Percentiles rank a stretch among this genome's conserved stretches.
Conservation (phyloP, 2,888 invertebrate species). For the Xanthia icteritia region DNA sequence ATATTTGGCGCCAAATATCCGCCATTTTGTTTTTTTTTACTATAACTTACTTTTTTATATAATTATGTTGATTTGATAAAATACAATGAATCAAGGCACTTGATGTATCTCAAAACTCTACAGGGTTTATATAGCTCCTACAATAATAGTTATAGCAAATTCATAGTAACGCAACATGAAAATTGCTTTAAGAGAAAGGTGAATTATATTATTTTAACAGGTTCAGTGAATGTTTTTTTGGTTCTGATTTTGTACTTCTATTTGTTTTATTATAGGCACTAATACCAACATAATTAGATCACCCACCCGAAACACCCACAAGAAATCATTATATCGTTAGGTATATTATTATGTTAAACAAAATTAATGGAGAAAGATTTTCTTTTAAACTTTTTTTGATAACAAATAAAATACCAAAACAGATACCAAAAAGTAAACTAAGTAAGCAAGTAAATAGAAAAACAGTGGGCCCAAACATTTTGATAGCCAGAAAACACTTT, state of each 20-base stretch:
- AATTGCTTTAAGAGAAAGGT: not conserved
- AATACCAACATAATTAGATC: not conserved
- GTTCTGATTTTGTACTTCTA: not conserved
- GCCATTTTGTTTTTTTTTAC: too few species aligned
- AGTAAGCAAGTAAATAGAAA: not conserved
- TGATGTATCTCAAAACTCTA: too few species aligned
- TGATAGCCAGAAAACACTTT: not conserved
- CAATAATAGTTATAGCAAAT: constrained; percentile 16
- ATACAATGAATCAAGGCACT: not conserved
- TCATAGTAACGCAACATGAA: not conserved
- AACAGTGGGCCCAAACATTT: not conserved
- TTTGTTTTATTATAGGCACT: not conserved
- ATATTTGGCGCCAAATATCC: too few species aligned
- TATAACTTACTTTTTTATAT: too few species aligned
- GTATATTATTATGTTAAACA: not conserved
- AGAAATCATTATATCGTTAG: not conserved
- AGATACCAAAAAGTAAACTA: not conserved
- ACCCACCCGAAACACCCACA: too few species aligned
- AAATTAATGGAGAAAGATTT: not conserved
- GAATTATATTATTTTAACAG: not conserved
- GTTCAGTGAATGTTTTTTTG: not conserved
- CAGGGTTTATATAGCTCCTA: constrained; percentile 6
- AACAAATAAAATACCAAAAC: not conserved
- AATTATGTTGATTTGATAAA: too few species aligned
- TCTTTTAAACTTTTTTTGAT: not conserved